These are phyloP conservation scores for Dichetophora obliterata DNA, from an alignment of 2,888 invertebrate species.

Conservation along the genomic window DNA sequence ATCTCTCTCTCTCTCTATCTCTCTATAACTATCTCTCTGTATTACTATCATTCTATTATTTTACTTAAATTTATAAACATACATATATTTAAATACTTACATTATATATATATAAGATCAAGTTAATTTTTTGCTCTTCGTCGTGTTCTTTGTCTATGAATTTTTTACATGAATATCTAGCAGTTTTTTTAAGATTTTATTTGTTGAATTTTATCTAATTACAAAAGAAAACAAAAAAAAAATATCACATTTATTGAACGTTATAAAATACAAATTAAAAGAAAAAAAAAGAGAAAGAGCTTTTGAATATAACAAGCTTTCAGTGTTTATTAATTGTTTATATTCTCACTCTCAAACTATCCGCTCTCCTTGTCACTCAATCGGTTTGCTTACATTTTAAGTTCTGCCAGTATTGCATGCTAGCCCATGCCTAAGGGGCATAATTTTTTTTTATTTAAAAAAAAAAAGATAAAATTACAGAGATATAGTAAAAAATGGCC, in stretches of 20 bases:
- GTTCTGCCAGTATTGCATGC: constrained; percentile 45
- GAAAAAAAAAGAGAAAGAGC: not conserved
- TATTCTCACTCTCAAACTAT: not conserved
- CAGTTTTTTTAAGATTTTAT: constrained; percentile 34
- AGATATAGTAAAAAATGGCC: constrained; percentile 21
- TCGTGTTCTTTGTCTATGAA: constrained; percentile 69
- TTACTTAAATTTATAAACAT: constrained; percentile 31
- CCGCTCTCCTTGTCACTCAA: not conserved
- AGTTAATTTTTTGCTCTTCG: constrained; percentile 67
- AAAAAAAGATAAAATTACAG: not conserved
- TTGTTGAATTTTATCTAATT: constrained; percentile 28
- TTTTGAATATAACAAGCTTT: constrained; percentile 25
- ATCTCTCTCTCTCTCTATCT: constrained; percentile 39
- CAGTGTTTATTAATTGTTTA: not conserved
- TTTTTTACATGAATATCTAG: constrained; percentile 50
- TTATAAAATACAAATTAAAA: constrained; percentile 28
- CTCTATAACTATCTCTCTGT: not conserved
- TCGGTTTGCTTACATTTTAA: constrained; percentile 38
- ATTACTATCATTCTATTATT: constrained; percentile 15
- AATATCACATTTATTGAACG: not conserved
- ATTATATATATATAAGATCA: constrained; percentile 35
- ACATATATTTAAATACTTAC: too few relatives aligned
- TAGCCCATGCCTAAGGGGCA: not conserved
- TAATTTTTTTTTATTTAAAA: not conserved
- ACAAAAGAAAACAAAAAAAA: constrained; percentile 34